A percentile compares a stretch with the other conserved stretches of the same genome.
Conservation (phyloP, 2,797 vertebrate species). For the Salarias fasciatus region DNA sequence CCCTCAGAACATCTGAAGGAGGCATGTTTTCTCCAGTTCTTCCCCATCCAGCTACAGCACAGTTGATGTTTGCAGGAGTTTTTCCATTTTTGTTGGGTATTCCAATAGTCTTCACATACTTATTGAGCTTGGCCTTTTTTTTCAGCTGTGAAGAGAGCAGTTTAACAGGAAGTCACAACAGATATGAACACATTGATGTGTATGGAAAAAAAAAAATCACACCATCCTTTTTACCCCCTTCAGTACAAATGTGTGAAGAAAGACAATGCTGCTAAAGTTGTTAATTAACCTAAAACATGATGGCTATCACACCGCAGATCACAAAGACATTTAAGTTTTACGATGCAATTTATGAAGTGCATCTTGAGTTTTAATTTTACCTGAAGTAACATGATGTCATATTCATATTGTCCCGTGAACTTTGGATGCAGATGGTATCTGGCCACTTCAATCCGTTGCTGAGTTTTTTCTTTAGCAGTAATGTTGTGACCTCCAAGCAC, state of each 20-base stretch:
- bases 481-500: conserved; percentile 78
- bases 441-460: conserved; percentile 63
- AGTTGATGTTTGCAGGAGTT: conserved; percentile 31
- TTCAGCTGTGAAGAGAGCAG: conserved; percentile 62
- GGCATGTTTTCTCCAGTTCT: accelerated
- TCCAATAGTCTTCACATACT: conserved; percentile 44
- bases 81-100: conserved; percentile 52
- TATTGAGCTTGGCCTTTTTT: conserved; percentile 54
- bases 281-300: background rate
- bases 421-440: conserved; percentile 39
- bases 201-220: no score
- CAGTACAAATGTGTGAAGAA: conserved; percentile 23
- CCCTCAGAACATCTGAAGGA: conserved; percentile 52
- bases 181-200: no score
- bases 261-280: background rate
- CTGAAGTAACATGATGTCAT: conserved; percentile 80
- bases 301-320: no score
- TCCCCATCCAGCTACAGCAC: conserved; percentile 78
- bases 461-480: conserved; percentile 54
- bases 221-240: conserved; percentile 1
- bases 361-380: conserved; percentile 52
- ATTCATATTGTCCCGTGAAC: accelerated
- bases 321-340: no score
- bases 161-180: background rate
- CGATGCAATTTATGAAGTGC: no score